These are phyloP conservation scores for Dendrocopos noguchii DNA, from an alignment of 2,113 vertebrate genomes.

Conservation along the genomic window DNA sequence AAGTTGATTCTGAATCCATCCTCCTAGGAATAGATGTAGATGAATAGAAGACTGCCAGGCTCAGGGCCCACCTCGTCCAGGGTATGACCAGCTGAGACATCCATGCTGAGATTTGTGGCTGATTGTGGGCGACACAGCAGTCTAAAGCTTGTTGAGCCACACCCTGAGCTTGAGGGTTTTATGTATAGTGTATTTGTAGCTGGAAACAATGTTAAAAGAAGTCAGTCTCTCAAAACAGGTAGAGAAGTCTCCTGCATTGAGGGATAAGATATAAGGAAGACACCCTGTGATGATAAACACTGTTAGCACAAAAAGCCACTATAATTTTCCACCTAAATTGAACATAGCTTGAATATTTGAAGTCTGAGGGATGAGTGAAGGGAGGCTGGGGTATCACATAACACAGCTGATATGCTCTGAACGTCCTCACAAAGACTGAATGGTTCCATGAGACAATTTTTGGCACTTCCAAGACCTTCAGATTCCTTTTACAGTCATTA, in stretches of 20 bases:
- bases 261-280: not conserved
- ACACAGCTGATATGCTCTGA: not conserved
- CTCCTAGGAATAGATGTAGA: not conserved
- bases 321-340: not conserved
- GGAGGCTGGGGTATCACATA: not conserved
- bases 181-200: not conserved
- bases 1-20: fast-evolving
- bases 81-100: not conserved
- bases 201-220: not conserved
- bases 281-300: not conserved
- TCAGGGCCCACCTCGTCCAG: not conserved
- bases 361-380: not conserved
- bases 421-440: not conserved
- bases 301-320: not conserved
- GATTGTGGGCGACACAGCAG: fast-evolving
- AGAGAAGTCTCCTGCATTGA: not conserved
- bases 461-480: not conserved
- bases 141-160: not conserved
- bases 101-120: not conserved
- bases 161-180: not conserved
- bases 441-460: not conserved
- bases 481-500: slow-evolving; percentile 10
- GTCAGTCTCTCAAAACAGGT: not conserved
- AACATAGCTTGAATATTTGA: not conserved
- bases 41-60: not conserved